Evolutionary conservation across 2,797 vertebrate species (phyloP).

Genomic region (Caiman crocodilus): DNA sequence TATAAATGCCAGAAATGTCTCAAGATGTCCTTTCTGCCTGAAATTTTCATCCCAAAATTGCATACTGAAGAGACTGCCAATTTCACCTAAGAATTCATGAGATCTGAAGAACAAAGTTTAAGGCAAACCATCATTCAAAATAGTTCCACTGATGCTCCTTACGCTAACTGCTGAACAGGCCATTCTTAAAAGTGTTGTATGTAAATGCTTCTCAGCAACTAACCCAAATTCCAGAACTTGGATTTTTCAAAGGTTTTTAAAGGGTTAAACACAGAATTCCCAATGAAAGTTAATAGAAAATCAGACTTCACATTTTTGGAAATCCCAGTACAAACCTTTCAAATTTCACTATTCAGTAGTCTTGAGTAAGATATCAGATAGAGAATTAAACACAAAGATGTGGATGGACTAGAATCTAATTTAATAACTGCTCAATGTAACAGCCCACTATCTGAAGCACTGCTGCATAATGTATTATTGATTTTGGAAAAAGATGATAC

Average conservation of each 20-base stretch:
- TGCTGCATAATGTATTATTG: constrained; percentile 43
- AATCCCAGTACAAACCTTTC: neutral
- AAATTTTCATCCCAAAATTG: neutral
- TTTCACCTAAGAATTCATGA: neutral
- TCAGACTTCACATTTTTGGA: neutral
- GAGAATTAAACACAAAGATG: constrained; percentile 46
- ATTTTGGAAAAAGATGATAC: constrained; percentile 49
- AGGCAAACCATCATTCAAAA: neutral
- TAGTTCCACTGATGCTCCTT: neutral
- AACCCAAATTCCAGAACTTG: neutral
- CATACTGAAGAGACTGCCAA: neutral
- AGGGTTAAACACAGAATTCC: neutral
- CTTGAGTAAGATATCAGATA: neutral
- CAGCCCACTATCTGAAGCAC: constrained; percentile 55
- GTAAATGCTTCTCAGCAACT: neutral
- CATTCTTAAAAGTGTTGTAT: rapidly evolving
- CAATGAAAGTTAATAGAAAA: neutral
- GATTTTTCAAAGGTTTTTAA: constrained; percentile 1
- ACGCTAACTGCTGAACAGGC: neutral
- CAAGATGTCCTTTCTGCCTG: neutral
- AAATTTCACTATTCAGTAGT: neutral
- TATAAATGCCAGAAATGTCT: neutral
- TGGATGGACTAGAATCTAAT: constrained; percentile 48
- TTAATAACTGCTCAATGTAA: constrained; percentile 63
- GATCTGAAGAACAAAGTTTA: neutral